Conservation (phyloP, 2,888 invertebrate species). For the Axea sp. region DNA sequence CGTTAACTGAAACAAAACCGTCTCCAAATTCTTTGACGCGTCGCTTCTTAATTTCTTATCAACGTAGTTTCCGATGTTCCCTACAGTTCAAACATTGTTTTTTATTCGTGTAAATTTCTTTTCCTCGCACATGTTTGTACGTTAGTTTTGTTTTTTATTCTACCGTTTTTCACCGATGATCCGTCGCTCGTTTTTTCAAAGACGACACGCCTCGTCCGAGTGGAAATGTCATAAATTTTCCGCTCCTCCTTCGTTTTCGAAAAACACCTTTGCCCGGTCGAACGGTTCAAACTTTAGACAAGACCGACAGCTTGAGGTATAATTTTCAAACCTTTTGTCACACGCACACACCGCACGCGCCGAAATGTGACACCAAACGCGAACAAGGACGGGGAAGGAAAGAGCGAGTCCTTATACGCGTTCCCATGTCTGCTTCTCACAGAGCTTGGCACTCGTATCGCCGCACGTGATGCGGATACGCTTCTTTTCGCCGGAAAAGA, state of each 20-base stretch:
- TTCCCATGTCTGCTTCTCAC: slow-evolving; percentile 57
- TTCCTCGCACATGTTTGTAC: too few species aligned
- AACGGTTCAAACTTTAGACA: slow-evolving; percentile 35
- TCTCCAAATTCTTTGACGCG: too few species aligned
- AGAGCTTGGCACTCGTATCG: slow-evolving; percentile 46
- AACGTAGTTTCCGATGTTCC: too few species aligned
- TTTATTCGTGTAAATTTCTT: too few species aligned
- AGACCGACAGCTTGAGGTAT: slow-evolving; percentile 64
- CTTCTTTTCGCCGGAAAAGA: slow-evolving; percentile 51
- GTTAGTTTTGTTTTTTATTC: too few species aligned
- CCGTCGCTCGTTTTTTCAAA: too few species aligned
- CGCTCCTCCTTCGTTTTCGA: slow-evolving; percentile 5
- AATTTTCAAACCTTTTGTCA: slow-evolving; percentile 71
- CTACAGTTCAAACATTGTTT: too few species aligned
- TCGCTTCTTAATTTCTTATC: too few species aligned
- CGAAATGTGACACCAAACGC: slow-evolving; percentile 73
- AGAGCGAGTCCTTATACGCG: slow-evolving; percentile 53
- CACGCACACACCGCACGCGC: slow-evolving; percentile 71
- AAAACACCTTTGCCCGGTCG: slow-evolving; percentile 17
- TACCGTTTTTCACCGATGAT: too few species aligned
- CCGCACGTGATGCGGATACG: slow-evolving; percentile 52
- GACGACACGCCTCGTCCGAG: too few species aligned
- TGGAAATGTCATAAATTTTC: slow-evolving; percentile 6
- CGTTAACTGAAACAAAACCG: too few species aligned
- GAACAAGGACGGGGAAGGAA: slow-evolving; percentile 32